Conservation (phyloP, 1,140 invertebrate genomes). For the Drosophila lini region DNA sequence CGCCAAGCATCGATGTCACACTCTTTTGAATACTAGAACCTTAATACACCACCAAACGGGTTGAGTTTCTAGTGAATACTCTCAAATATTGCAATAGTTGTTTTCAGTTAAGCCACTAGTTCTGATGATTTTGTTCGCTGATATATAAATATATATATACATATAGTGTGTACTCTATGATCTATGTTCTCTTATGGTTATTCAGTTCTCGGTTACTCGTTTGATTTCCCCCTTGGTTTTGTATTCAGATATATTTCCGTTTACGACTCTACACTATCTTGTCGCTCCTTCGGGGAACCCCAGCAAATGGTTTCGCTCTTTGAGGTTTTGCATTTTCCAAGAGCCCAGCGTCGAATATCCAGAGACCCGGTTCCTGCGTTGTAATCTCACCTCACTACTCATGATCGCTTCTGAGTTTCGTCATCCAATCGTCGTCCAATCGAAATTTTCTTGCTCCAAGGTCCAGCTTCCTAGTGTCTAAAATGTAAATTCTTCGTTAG, state of each 20-base stretch:
- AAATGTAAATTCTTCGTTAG: not conserved
- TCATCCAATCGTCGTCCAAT: not conserved
- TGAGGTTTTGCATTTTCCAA: conserved; percentile 46
- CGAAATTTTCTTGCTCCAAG: not conserved
- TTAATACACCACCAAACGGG: conserved; percentile 12
- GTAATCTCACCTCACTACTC: conserved; percentile 30
- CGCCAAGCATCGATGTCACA: conserved; percentile 30
- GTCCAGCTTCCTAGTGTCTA: not conserved
- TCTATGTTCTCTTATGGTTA: conserved; percentile 43
- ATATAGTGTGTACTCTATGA: conserved; percentile 39
- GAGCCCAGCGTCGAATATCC: conserved; percentile 57
- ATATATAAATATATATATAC: conserved; percentile 52
- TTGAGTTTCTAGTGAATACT: conserved; percentile 24
- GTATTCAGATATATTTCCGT: conserved; percentile 32
- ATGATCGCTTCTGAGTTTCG: conserved; percentile 31
- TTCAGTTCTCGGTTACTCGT: conserved; percentile 28
- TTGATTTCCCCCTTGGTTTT: conserved; percentile 31
- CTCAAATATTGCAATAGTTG: conserved; percentile 19
- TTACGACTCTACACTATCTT: conserved; percentile 38
- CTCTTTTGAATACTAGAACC: conserved; percentile 19
- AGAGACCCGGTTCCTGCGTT: conserved; percentile 37
- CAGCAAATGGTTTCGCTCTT: conserved; percentile 8
- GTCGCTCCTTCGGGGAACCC: conserved; percentile 22
- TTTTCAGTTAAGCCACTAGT: conserved; percentile 39
- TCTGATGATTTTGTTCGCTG: conserved; percentile 39